Evolutionary conservation across 2,888 invertebrate genomes (phyloP).

Genomic region (Drosophila glabriapex): DNA sequence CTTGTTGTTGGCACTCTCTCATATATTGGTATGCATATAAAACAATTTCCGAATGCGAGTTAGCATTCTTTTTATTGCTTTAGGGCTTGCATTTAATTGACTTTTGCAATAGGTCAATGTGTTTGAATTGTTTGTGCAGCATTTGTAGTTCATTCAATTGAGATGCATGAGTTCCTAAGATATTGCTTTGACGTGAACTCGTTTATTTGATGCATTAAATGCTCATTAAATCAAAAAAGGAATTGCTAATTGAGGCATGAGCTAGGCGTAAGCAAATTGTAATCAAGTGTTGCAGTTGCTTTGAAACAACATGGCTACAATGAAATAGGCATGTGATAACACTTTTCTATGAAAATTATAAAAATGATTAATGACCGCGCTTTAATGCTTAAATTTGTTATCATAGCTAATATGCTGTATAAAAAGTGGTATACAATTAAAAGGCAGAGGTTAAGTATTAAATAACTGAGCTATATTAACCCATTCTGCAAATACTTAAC

Average conservation of each 20-base stretch:
- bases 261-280: constrained; percentile 5
- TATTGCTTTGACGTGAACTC: constrained; percentile 14
- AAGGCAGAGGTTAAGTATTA: neutral
- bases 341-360: too few relatives aligned
- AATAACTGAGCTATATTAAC: neutral
- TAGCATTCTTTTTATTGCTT: constrained; percentile 22
- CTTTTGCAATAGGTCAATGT: constrained; percentile 50
- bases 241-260: constrained; percentile 36
- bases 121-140: constrained; percentile 38
- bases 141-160: constrained; percentile 44
- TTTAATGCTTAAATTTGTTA: neutral
- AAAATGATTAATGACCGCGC: neutral
- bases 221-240: constrained; percentile 32
- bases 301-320: neutral
- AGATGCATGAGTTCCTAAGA: constrained; percentile 20
- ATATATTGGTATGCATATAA: constrained; percentile 24
- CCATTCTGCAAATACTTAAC: neutral
- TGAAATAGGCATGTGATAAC: neutral
- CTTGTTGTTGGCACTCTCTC: constrained; percentile 22
- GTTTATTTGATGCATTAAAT: constrained; percentile 26
- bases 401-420: neutral
- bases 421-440: neutral
- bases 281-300: constrained; percentile 5
- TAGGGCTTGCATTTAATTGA: constrained; percentile 62
- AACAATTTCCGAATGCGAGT: constrained; percentile 36